Evolutionary conservation across 2,797 vertebrate species (phyloP).

Genomic region (Poecilia gillii): DNA sequence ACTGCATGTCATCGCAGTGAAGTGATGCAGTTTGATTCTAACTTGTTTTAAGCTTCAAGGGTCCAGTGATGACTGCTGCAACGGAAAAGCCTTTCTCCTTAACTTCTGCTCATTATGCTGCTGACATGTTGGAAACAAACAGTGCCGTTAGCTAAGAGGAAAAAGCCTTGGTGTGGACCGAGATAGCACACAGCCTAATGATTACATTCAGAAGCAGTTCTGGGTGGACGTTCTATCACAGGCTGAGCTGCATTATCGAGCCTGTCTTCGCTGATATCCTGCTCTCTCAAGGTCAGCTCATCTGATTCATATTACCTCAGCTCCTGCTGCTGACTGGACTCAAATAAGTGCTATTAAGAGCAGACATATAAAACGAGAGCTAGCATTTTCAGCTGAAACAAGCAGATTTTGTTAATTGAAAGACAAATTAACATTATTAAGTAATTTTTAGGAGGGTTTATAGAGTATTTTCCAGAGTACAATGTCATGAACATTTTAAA

Average conservation of each 20-base stretch:
- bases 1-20: neutral
- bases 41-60: conserved; percentile 18
- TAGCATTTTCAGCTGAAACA: neutral
- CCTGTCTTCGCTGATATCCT: neutral
- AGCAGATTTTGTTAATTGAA: neutral
- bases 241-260: conserved; percentile 26
- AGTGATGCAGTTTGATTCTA: conserved; percentile 26
- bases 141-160: conserved; percentile 45
- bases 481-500: neutral
- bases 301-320: conserved; percentile 45
- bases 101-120: conserved; percentile 43
- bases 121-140: conserved; percentile 47
- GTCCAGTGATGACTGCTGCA: conserved; percentile 13
- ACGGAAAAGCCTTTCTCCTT: conserved; percentile 1
- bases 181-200: conserved; percentile 16
- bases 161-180: conserved; percentile 26
- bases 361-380: neutral
- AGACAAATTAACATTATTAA: neutral
- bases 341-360: conserved; percentile 10
- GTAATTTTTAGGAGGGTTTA: neutral
- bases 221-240: conserved; percentile 32
- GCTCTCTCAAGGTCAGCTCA: conserved; percentile 52
- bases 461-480: neutral
- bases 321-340: conserved; percentile 37
- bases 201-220: conserved; percentile 28